Evolutionary conservation across 1,140 invertebrate species (phyloP).

Genomic region (Pantala flavescens): DNA sequence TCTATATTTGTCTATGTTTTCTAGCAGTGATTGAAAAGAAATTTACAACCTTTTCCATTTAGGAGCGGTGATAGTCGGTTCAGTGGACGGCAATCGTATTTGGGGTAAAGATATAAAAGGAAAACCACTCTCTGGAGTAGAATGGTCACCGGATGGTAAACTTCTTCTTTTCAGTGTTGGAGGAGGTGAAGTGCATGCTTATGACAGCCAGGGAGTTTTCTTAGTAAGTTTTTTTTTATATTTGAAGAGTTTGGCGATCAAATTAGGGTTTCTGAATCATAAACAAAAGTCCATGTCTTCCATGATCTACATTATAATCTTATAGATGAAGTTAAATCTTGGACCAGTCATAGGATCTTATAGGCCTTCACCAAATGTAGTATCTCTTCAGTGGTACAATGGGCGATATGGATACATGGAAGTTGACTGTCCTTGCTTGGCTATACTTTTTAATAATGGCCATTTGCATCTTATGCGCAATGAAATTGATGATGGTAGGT

Average conservation of each 20-base stretch:
- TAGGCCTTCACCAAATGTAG: slow-evolving; percentile 40
- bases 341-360: slow-evolving; percentile 46
- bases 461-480: slow-evolving; percentile 77
- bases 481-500: slow-evolving; percentile 74
- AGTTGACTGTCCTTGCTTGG: slow-evolving; percentile 63
- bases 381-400: slow-evolving; percentile 79
- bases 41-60: background rate
- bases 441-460: slow-evolving; percentile 80
- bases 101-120: slow-evolving; percentile 96
- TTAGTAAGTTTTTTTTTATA: slow-evolving; percentile 35
- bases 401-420: slow-evolving; percentile 58
- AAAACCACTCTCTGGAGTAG: slow-evolving; percentile 58
- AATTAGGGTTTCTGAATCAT: background rate
- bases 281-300: too few species aligned
- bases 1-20: slow-evolving; percentile 16
- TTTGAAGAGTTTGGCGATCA: background rate
- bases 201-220: slow-evolving; percentile 79
- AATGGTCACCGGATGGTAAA: slow-evolving; percentile 93
- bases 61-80: slow-evolving; percentile 82
- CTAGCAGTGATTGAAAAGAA: slow-evolving; percentile 20
- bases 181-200: slow-evolving; percentile 87
- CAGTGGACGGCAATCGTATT: slow-evolving; percentile 93
- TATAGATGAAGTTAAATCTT: slow-evolving; percentile 53
- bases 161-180: slow-evolving; percentile 80
- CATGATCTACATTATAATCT: background rate